Evolutionary conservation across 2,113 vertebrate genomes (phyloP).

Genomic region (Sceloporus undulatus): DNA sequence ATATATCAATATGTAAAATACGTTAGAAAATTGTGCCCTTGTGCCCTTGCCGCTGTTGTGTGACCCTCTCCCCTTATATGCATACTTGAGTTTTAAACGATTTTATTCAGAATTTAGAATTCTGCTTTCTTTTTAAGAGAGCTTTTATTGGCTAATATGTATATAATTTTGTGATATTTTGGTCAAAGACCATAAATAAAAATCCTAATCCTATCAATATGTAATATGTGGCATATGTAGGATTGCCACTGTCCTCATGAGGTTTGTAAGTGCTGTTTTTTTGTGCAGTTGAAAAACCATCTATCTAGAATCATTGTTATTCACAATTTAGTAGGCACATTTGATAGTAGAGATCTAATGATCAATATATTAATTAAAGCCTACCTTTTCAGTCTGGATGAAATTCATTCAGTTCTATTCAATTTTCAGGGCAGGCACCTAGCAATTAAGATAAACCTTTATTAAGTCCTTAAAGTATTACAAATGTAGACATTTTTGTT

Average conservation of each 20-base stretch:
- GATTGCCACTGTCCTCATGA: background rate
- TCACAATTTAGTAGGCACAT: background rate
- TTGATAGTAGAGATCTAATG: background rate
- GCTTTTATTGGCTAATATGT: too few species aligned
- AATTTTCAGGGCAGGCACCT: background rate
- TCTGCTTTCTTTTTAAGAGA: too few species aligned
- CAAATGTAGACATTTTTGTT: background rate
- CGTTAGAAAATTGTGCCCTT: too few species aligned
- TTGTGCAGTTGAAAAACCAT: background rate
- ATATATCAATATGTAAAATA: background rate
- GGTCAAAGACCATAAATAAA: too few species aligned
- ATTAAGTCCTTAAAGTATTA: background rate
- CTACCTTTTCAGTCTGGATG: background rate
- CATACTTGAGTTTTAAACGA: too few species aligned
- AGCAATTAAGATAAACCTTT: background rate
- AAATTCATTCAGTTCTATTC: background rate
- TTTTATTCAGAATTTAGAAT: too few species aligned
- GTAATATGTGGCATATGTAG: too few species aligned
- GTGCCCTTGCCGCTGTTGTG: too few species aligned
- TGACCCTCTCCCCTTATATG: too few species aligned
- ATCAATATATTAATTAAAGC: conserved; percentile 9
- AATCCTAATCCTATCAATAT: background rate
- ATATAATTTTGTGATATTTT: too few species aligned
- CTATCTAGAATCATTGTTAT: background rate
- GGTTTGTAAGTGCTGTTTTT: background rate